Base-by-base conservation (phyloP, 2,888 invertebrate species). In the Resseliella maxima region DNA sequence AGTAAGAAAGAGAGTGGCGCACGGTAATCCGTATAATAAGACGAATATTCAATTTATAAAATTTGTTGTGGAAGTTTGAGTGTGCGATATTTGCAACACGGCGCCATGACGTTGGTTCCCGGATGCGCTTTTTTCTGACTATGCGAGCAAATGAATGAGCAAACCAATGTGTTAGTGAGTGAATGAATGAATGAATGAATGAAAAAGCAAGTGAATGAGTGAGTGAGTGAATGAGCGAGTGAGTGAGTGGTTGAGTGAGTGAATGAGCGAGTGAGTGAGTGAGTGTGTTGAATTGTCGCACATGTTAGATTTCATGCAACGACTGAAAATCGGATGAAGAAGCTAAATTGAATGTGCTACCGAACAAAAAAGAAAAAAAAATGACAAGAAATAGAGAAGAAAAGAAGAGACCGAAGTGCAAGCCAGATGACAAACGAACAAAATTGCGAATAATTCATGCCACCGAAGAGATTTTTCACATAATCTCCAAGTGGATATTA, bases 371-470 rank as follows among this genome's bases (percentile, higher is more conserved):
- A 1, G 59, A 59, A 15, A 1, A 15, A 59, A 15, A 12, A 15
- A 15, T 31, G 8, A 24, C n/a, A 27, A n/a, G 10, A 59, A 27
- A 59, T 24, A 24, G 31, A 72, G 2, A 72, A 15, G 24, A 24
- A 59, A 50, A 50, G 21, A 50, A 59, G 24, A 72, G 15, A 3
- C 31, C 72, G 15, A 35, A 72, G 72, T 72, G 72, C 72, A 72
- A 72, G 72, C 72, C 31, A 72, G 31, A 72, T 72, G 72, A 72
- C 72, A 72, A 72, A 72, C 72, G 72, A 72, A 72, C 72, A 31
- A 72, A 72, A 72, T 72, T 72, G 72, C 72, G 31, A 27, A 72
- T 72, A 72, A 72, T 72, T 72, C 72, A 72, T 72, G 72, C 72
- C 31, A 72, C 31, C 72, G 72, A 31, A 72, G 72, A 72, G 72